Base-by-base conservation (phyloP, 2,113 vertebrate genomes). In the Thermophis baileyi region DNA sequence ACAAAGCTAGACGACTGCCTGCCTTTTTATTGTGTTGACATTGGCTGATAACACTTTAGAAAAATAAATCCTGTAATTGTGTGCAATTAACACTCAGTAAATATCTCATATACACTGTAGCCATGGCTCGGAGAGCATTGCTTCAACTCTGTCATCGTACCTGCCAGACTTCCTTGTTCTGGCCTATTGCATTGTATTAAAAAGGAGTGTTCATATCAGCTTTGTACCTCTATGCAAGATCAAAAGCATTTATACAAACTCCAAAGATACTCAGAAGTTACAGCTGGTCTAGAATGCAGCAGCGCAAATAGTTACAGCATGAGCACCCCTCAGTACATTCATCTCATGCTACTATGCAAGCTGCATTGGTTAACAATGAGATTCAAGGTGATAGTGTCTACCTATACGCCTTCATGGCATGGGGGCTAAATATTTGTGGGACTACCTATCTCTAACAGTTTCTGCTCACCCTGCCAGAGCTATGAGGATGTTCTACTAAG, bases 81-180 rank as follows among this genome's bases (percentile, higher is more conserved):
- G 25, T 97, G 85, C 96, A 97, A 97, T 97, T 97, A 96, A 93
- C 95, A 96, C 95, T 91, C 92, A 95, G 92, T 95, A 96, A 96
- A 94, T 96, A 96, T 49, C 93, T 95, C 94, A 51, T 94, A 94
- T 92, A 94, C 94, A 96, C 94, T 94, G 60, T 94, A 89, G 57
- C 91, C 94, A 96, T 89, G 57, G 90, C 91, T 92, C 86, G 14
- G 94, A 93, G 85, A 96, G 94, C 12, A 94, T 94, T 89, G 92
- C 95, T 95, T 95, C 16, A 87, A 51, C 18, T 50, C 9, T 55
- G 44, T 25, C 53, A 81, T 69, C 3, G 0, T 22, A 81, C 74
- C 74, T 44, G 74, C 35, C 35, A 81, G 35, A 40, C 18, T 22
- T 81, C 74, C 18, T 81, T 81, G 35, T 22, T 44, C 7, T 22